Base-by-base conservation (phyloP, 2,797 vertebrate species). In the Scomberomorus guttatus region DNA sequence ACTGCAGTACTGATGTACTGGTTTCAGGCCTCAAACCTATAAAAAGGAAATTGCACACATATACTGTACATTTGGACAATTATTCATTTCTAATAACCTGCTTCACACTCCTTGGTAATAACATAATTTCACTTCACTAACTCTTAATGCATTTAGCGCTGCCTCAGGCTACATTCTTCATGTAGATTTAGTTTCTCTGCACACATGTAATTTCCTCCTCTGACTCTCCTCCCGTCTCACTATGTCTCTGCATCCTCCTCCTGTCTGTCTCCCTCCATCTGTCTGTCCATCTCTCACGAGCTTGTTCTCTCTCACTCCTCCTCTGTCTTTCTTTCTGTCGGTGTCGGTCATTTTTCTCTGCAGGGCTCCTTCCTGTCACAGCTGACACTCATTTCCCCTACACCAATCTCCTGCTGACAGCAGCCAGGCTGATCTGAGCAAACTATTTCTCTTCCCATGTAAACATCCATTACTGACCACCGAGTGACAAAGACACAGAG, bases 41-140 rank as follows among this genome's bases (percentile, higher is more conserved):
- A 25, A 81, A 85, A 77, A 64, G 58, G 32, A 81, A 82, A 84
- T 83, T 59, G 42, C 39, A 20, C 55, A 55, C 77, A 72, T 71
- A 68, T 75, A 70, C 29, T 32, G 29, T 32, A 37, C 59, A 72
- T 84, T 74, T 81, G 54, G 69, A 82, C 72, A 82, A 90, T 83
- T 83, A 89, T 77, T 91, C 57, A 90, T 87, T 86, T 87, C 70
- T 89, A 89, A 91, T 91, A 87, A 91, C 79, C 83, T 71, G 81
- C 81, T 87, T 81, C 78, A 72, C 79, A 64, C 82, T 80, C 60
- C 46, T 72, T 61, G 57, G 61, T 90, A 87, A 85, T 88, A 87
- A 82, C 70, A 87, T 85, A 1, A 87, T 88, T 90, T 90, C 80
- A 85, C 83, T 80, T 85, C 84, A 59, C 66, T 50, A 77, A 82